phyloP scores from a whole-genome alignment of 2,113 vertebrate species.

The Apeltes quadracus region DNA sequence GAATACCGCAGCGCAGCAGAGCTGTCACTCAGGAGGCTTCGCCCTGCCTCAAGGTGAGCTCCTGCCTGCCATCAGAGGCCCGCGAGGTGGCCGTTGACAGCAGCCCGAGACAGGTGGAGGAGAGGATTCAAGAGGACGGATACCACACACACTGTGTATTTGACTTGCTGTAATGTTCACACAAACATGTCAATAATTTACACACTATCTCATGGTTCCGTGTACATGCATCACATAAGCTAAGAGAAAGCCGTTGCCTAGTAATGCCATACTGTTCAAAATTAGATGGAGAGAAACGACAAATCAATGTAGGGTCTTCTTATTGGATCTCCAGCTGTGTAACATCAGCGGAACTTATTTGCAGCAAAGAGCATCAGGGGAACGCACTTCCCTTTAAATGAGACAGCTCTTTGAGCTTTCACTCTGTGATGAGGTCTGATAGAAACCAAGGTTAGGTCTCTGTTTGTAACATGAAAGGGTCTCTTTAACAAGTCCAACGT shows the following conservation, averaged over 20 bases:
- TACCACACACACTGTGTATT: background rate
- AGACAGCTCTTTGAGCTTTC: conserved; percentile 16
- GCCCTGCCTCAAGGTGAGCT: conserved; percentile 76
- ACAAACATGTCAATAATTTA: background rate
- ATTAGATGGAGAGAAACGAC: background rate
- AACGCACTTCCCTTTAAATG: conserved; percentile 13
- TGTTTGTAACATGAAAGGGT: background rate
- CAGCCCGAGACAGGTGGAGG: conserved; percentile 37
- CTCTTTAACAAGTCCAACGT: background rate
- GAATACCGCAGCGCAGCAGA: conserved; percentile 62
- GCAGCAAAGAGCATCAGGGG: conserved; percentile 10
- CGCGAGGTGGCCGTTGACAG: conserved; percentile 62
- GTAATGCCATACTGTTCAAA: background rate
- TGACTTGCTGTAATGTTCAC: background rate
- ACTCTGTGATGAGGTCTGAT: conserved; percentile 6
- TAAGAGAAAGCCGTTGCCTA: background rate
- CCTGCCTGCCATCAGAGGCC: conserved; percentile 57
- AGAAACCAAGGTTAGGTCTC: background rate
- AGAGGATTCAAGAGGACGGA: conserved; percentile 9
- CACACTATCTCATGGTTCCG: background rate
- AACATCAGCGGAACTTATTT: conserved; percentile 12
- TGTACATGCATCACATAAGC: background rate
- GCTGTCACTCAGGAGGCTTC: conserved; percentile 76
- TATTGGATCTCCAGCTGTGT: conserved; percentile 22
- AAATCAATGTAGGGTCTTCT: background rate